Percentiles rank a stretch among this genome's conserved stretches.
Conservation (phyloP, 2,113 vertebrate species). For the Dasypus novemcinctus region DNA sequence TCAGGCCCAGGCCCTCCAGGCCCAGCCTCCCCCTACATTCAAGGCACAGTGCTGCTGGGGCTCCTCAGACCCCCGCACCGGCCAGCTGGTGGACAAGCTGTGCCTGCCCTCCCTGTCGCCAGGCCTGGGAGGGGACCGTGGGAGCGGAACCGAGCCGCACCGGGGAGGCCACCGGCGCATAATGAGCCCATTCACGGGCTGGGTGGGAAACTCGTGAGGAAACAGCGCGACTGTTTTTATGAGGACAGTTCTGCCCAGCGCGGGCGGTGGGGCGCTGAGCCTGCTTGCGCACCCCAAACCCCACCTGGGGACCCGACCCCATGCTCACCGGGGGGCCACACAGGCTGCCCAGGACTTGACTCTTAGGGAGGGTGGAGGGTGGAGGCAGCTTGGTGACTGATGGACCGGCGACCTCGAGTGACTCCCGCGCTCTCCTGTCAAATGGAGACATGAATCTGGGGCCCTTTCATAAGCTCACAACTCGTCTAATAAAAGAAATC, state of each 20-base stretch:
- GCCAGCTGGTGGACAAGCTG: not conserved
- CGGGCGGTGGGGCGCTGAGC: not conserved
- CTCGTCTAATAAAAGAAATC: too few species aligned
- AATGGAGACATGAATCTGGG: not conserved
- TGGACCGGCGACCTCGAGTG: not conserved
- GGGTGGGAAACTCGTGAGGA: not conserved
- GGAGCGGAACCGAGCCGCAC: conserved; percentile 1
- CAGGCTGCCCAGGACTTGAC: not conserved
- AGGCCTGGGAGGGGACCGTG: conserved; percentile 51
- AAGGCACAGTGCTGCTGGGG: too few species aligned
- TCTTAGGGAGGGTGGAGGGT: not conserved
- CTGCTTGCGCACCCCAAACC: not conserved
- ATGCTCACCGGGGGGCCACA: not conserved
- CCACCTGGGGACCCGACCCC: not conserved
- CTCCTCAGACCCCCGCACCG: too few species aligned
- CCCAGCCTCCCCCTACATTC: not conserved
- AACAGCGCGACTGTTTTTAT: conserved; percentile 39
- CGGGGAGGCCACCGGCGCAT: not conserved
- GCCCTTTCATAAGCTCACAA: too few species aligned
- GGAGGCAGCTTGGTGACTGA: too few species aligned
- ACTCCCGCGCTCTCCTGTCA: not conserved
- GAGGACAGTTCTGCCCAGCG: not conserved
- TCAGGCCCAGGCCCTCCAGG: not conserved
- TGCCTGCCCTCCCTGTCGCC: not conserved
- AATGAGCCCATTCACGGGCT: conserved; percentile 58